Conservation (phyloP, 2,113 vertebrate species). For the Strix aluco region DNA sequence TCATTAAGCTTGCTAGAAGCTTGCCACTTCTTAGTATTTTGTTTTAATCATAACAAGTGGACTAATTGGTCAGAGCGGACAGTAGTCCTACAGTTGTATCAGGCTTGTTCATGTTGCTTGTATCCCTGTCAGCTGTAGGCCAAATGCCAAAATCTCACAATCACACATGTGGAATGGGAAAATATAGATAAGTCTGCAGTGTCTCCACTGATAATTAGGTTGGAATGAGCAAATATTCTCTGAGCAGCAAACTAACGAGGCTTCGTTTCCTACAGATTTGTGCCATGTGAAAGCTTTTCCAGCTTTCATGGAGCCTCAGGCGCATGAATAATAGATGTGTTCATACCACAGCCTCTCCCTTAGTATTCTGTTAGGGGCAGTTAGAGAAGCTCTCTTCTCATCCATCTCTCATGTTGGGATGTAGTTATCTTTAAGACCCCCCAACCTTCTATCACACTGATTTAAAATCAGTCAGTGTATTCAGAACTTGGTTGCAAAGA, state of each 20-base stretch:
- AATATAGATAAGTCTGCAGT: not conserved
- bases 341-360: not conserved
- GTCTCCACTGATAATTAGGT: not conserved
- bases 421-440: not conserved
- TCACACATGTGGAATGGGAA: not conserved
- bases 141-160: not conserved
- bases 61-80: not conserved
- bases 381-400: not conserved
- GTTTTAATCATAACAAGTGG: not conserved
- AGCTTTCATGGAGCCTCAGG: slow-evolving; percentile 5
- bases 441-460: not conserved
- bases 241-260: not conserved
- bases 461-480: not conserved
- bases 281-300: not conserved
- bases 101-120: not conserved
- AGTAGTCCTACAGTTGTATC: not conserved
- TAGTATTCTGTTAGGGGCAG: not conserved
- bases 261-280: not conserved
- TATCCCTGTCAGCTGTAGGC: not conserved
- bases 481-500: not conserved
- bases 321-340: slow-evolving; percentile 28
- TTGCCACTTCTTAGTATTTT: not conserved
- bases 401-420: not conserved
- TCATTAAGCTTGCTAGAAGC: not conserved
- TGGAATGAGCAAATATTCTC: slow-evolving; percentile 20